These are phyloP conservation scores for Euphydryas editha DNA, from an alignment of 2,888 invertebrate genomes.

Conservation along the genomic window DNA sequence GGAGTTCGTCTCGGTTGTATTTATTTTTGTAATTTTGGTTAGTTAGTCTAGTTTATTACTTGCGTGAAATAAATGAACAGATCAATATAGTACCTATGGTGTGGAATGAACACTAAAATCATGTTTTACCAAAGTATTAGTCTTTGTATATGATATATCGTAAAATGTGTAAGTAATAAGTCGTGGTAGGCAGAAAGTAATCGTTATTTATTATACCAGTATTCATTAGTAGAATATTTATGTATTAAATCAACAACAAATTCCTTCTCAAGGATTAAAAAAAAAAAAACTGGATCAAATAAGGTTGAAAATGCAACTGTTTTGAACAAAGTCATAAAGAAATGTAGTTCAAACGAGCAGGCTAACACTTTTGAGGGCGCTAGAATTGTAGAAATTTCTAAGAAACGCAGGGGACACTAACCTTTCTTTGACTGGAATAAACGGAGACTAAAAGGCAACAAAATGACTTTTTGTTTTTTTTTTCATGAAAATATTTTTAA, in stretches of 20 bases:
- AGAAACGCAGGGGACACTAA: constrained; percentile 21
- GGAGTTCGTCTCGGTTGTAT: too few species aligned
- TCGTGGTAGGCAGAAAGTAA: too few species aligned
- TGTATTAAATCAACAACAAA: neutral
- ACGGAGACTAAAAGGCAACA: constrained; percentile 10
- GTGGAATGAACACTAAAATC: too few species aligned
- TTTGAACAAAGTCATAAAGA: constrained; percentile 25
- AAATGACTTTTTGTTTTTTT: neutral
- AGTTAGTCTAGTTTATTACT: too few species aligned
- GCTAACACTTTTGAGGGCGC: constrained; percentile 19
- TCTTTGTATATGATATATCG: too few species aligned
- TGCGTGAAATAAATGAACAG: too few species aligned
- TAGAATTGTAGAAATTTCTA: constrained; percentile 22
- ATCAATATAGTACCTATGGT: too few species aligned
- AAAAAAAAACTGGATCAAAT: neutral
- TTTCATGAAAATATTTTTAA: neutral
- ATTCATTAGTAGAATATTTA: too few species aligned
- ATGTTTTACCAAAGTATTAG: too few species aligned
- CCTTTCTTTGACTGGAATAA: constrained; percentile 19
- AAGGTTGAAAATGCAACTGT: constrained; percentile 13
- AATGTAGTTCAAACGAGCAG: constrained; percentile 33
- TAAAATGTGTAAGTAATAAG: too few species aligned
- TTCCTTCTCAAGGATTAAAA: neutral
- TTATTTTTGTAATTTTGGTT: too few species aligned
- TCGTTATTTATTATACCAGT: too few species aligned